These are phyloP conservation scores for Coenonympha arcania DNA, from an alignment of 2,888 invertebrate species.

Conservation along the genomic window DNA sequence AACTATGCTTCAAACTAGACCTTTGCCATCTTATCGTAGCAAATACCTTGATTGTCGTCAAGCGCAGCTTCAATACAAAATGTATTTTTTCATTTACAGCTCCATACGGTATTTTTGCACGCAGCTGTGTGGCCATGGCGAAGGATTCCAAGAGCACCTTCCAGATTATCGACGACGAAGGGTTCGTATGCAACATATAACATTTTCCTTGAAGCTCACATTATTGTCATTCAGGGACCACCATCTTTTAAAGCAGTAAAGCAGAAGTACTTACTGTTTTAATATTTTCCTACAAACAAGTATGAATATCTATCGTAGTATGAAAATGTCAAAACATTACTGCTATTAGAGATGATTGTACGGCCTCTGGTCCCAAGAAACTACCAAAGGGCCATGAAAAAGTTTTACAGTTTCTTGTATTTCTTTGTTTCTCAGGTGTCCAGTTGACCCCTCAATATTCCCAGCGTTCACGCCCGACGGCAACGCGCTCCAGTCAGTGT, in stretches of 20 bases:
- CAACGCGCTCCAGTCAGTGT: constrained; percentile 90
- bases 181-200: constrained; percentile 66
- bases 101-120: constrained; percentile 95
- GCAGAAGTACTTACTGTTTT: too few species aligned
- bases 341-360: too few species aligned
- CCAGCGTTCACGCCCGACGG: constrained; percentile 93
- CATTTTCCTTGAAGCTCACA: neutral
- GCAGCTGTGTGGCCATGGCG: constrained; percentile 97
- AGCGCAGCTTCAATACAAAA: neutral
- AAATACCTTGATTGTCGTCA: too few species aligned
- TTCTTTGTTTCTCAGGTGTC: constrained; percentile 77
- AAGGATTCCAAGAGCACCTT: constrained; percentile 97
- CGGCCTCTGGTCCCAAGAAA: too few species aligned
- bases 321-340: too few species aligned
- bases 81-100: constrained; percentile 71
- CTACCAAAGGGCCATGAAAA: too few species aligned
- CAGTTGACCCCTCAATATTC: constrained; percentile 94
- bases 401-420: neutral
- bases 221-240: too few species aligned
- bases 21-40: too few species aligned
- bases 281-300: too few species aligned
- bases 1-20: too few species aligned
- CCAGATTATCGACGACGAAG: constrained; percentile 96
- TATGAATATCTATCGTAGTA: too few species aligned
- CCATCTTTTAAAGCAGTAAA: too few species aligned